Evolutionary conservation across 92 coral and sea anemone species (phyloP), one percentile per base, ranked within the genome.

Genomic region (Meandrina meandrites): DNA sequence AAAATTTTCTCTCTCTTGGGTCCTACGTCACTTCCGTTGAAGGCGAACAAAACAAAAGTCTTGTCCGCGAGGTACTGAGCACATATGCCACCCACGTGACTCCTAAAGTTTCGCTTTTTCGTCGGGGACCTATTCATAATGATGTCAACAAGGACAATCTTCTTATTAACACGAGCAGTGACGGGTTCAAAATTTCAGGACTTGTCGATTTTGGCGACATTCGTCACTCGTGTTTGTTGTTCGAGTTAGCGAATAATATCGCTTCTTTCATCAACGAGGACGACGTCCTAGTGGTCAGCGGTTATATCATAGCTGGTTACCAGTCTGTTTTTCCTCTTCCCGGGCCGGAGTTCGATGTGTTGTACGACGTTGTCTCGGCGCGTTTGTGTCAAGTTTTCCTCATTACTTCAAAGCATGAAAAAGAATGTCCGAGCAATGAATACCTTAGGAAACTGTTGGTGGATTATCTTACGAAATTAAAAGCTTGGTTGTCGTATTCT

Each of bases 281-380:
- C 84, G 78, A 86, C 73, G 91, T 87, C 31, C n/a, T 88, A 19
- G 88, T 62, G 66, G 80, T 75, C 85, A 94, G 98, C 86, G 93
- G 98, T 32, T 78, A 78, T 75, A 45, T 94, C 42, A 68, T 94
- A 12, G 89, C 95, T 81, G 95, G 98, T 69, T 94, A 94, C 94
- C 93, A 94, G 88, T 81, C 94, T 28, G 76, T 51, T 83, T 91
- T 86, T 69, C 94, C 98, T 19, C 81, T 94, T 18, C 90, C 96
- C 36, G 56, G 36, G 45, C 82, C 69, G 53, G 98, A 94, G 75
- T 88, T 87, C 8, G 90, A 90, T 11, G 32, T 92, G 81, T 75
- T 93, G 86, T 93, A 93, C 69, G 85, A 90, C 47, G 81, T 84
- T 16, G 88, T 92, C 0, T 82, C 89, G 8, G 94, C 94, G 7